Percentiles rank a stretch among this genome's conserved stretches.
These are phyloP conservation scores for Pinctada fucata DNA, from an alignment of 2,888 invertebrate genomes.

Conservation along the genomic window DNA sequence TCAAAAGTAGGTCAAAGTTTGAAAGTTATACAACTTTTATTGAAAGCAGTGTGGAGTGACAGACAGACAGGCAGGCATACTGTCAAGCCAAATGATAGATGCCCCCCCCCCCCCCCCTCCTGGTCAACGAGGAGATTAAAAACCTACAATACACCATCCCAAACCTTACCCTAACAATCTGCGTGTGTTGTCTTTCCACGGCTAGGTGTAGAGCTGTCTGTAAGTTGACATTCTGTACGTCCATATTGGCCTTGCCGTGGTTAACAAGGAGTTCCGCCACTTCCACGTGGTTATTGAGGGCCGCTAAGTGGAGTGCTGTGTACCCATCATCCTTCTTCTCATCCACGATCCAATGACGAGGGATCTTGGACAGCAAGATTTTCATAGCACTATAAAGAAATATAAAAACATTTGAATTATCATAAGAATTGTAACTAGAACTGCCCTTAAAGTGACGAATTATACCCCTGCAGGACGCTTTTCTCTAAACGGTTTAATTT, in stretches of 20 bases:
- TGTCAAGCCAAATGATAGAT: too few species aligned
- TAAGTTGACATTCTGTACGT: slow-evolving; percentile 96
- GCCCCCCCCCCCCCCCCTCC: too few species aligned
- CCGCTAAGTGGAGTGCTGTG: slow-evolving; percentile 94
- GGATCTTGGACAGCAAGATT: slow-evolving; percentile 93
- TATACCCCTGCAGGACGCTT: too few species aligned
- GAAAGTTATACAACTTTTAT: too few species aligned
- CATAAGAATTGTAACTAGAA: too few species aligned
- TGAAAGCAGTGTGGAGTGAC: too few species aligned
- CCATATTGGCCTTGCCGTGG: slow-evolving; percentile 92
- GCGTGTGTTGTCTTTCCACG: slow-evolving; percentile 97
- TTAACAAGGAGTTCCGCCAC: slow-evolving; percentile 88
- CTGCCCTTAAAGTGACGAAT: too few species aligned
- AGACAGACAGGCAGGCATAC: too few species aligned
- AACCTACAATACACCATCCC: too few species aligned
- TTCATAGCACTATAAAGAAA: slow-evolving; percentile 88
- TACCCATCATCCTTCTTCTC: slow-evolving; percentile 99
- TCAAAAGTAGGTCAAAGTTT: too few species aligned
- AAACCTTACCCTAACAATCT: slow-evolving; percentile 89
- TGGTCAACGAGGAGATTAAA: too few species aligned
- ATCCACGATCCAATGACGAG: slow-evolving; percentile 97
- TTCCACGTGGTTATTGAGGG: slow-evolving; percentile 97
- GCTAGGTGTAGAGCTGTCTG: slow-evolving; percentile 87
- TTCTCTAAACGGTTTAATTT: too few species aligned
- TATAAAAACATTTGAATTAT: not conserved